These are phyloP conservation scores for Dryoscopus gambensis DNA, from an alignment of 2,113 vertebrate genomes.

Conservation along the genomic window DNA sequence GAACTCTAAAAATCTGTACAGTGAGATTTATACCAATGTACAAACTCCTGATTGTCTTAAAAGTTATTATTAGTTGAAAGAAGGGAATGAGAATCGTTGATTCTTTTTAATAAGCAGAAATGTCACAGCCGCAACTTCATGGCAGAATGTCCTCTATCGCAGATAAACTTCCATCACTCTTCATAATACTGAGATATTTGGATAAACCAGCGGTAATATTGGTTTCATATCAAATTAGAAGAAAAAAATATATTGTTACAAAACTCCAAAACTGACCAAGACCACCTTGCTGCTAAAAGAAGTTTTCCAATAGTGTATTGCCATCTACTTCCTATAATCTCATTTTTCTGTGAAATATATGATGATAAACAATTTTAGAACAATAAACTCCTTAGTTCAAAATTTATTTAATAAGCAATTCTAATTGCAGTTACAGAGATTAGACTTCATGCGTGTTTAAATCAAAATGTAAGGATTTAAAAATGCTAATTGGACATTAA, in stretches of 20 bases:
- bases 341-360: neutral
- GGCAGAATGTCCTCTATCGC: neutral
- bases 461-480: constrained; percentile 33
- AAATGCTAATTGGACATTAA: constrained; percentile 60
- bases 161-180: neutral
- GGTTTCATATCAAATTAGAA: neutral
- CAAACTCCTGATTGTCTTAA: neutral
- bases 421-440: constrained; percentile 14
- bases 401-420: neutral
- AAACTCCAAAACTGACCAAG: neutral
- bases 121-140: neutral
- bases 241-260: neutral
- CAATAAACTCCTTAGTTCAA: neutral
- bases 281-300: neutral
- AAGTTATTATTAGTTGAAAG: neutral
- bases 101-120: neutral
- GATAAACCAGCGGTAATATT: neutral
- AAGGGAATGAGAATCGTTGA: neutral
- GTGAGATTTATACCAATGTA: neutral
- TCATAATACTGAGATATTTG: neutral
- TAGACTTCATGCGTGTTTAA: constrained; percentile 39
- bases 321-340: neutral
- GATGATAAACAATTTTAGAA: neutral
- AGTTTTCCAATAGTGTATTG: neutral
- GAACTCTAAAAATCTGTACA: neutral